Conservation (phyloP, 1,140 invertebrate genomes). For the Spodoptera frugiperda region DNA sequence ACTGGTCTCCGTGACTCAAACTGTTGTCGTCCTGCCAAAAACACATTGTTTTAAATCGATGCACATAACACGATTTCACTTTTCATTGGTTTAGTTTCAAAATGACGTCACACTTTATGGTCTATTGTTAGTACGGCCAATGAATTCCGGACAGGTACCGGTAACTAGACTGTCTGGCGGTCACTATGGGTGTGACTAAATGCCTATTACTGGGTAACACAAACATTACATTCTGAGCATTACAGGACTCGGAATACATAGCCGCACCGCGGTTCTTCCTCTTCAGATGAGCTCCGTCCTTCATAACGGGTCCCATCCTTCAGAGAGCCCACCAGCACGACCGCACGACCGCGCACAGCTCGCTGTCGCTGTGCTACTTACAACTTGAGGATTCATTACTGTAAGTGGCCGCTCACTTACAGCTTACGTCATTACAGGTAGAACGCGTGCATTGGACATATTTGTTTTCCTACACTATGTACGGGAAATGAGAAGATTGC, state of each 20-base stretch:
- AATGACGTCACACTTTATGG: slow-evolving; percentile 27
- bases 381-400: too few species aligned
- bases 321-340: too few species aligned
- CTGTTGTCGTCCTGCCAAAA: background rate
- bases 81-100: slow-evolving; percentile 8
- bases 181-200: background rate
- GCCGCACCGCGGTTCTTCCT: background rate
- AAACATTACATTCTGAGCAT: too few species aligned
- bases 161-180: slow-evolving; percentile 22
- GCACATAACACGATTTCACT: slow-evolving; percentile 23
- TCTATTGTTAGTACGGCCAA: slow-evolving; percentile 21
- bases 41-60: slow-evolving; percentile 4
- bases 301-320: too few species aligned
- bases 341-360: too few species aligned
- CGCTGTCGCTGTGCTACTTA: too few species aligned
- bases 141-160: slow-evolving; percentile 19
- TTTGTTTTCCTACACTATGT: too few species aligned
- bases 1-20: background rate
- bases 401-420: too few species aligned
- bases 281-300: background rate
- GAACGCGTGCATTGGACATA: too few species aligned
- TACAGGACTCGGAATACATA: too few species aligned
- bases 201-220: background rate
- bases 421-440: too few species aligned
- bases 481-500: too few species aligned